phyloP scores from a whole-genome alignment of 2,113 vertebrate species.

The Xiphias gladius region DNA sequence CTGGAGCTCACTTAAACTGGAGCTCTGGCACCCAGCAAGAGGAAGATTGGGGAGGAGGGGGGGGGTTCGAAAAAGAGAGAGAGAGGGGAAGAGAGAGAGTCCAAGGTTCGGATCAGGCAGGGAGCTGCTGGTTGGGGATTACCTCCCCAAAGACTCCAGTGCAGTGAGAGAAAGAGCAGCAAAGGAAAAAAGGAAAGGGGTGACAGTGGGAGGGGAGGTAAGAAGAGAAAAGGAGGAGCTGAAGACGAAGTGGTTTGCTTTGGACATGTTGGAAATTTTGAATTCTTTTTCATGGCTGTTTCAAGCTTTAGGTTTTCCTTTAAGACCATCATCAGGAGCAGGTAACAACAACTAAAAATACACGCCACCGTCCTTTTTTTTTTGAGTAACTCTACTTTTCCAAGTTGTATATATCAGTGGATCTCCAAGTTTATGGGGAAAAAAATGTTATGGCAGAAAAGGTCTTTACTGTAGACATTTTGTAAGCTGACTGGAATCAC shows the following conservation, averaged over 20 bases:
- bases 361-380: not conserved
- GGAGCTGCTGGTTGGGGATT: constrained; percentile 48
- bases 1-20: constrained; percentile 56
- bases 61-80: not conserved
- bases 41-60: constrained; percentile 46
- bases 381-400: not conserved
- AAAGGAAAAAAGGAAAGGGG: not conserved
- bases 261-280: not conserved
- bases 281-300: not conserved
- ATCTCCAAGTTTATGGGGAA: not conserved
- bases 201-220: not conserved
- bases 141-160: constrained; percentile 26
- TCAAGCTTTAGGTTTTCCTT: not conserved
- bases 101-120: not conserved
- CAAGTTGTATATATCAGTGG: too few species aligned
- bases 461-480: not conserved
- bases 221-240: not conserved
- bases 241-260: constrained; percentile 2
- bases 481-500: not conserved
- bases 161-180: constrained; percentile 48
- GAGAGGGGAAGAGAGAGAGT: constrained; percentile 15
- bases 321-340: not conserved
- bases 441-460: not conserved
- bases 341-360: not conserved
- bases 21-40: constrained; percentile 73